Conservation (phyloP, 2,797 vertebrate species). For the Gephyroberyx darwinii region DNA sequence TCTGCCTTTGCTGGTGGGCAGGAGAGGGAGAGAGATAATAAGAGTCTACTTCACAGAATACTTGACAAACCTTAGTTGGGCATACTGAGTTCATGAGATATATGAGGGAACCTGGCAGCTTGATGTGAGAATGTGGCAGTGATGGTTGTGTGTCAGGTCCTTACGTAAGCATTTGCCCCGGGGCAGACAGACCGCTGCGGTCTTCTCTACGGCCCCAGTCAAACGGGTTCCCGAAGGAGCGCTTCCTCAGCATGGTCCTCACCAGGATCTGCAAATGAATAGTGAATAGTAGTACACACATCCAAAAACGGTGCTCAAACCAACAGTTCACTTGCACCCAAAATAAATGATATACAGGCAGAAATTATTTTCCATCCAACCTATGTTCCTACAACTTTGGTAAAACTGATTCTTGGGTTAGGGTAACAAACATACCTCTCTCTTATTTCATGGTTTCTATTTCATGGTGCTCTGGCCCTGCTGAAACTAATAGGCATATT, state of each 20-base stretch:
- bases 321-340: no score
- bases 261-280: slow-evolving; percentile 89
- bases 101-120: background rate
- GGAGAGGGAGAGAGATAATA: slow-evolving; percentile 73
- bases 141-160: slow-evolving; percentile 56
- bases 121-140: background rate
- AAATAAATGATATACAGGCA: no score
- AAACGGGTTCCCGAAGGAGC: slow-evolving; percentile 97
- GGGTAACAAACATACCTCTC: no score
- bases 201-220: slow-evolving; percentile 93
- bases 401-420: no score
- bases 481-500: no score
- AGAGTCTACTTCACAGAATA: slow-evolving; percentile 54
- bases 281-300: background rate
- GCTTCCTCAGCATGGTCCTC: slow-evolving; percentile 96
- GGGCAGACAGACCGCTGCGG: slow-evolving; percentile 77
- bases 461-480: no score
- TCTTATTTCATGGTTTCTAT: no score
- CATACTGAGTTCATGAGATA: background rate
- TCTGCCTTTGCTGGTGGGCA: slow-evolving; percentile 86
- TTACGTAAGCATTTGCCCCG: slow-evolving; percentile 87
- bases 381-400: background rate
- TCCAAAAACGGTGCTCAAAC: background rate
- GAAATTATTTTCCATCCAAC: background rate
- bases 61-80: background rate